These are phyloP conservation scores for Eulimnadia texana DNA, from an alignment of 1,140 invertebrate species.

Conservation along the genomic window DNA sequence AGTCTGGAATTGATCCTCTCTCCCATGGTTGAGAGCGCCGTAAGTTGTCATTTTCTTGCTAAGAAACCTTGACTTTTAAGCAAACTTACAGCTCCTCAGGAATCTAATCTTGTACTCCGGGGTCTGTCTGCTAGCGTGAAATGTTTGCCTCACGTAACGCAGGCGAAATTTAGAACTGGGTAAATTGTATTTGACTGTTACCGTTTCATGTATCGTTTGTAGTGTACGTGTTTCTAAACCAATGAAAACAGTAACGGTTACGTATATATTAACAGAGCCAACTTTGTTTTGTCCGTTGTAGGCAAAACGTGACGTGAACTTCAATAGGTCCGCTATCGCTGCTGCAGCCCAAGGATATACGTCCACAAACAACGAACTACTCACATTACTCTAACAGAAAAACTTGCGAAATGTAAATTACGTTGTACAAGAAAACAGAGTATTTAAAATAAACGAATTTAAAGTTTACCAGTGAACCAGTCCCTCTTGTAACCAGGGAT, in stretches of 20 bases:
- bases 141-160: no score
- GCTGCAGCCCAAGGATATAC: no score
- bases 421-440: neutral
- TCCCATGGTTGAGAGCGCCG: neutral
- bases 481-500: constrained; percentile 31
- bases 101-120: no score
- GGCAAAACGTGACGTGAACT: neutral
- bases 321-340: neutral
- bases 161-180: no score
- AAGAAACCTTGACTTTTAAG: neutral
- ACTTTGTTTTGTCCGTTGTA: neutral
- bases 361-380: neutral
- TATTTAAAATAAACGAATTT: constrained; percentile 1
- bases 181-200: no score
- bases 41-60: no score
- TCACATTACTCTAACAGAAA: neutral
- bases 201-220: no score
- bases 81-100: neutral
- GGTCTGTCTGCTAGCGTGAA: no score
- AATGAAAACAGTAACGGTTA: neutral
- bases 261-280: neutral
- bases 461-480: constrained; percentile 10
- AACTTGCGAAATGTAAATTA: neutral
- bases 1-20: neutral
- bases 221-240: no score